Base-by-base conservation (phyloP, 2,113 vertebrate species). In the Scolopax mira region DNA sequence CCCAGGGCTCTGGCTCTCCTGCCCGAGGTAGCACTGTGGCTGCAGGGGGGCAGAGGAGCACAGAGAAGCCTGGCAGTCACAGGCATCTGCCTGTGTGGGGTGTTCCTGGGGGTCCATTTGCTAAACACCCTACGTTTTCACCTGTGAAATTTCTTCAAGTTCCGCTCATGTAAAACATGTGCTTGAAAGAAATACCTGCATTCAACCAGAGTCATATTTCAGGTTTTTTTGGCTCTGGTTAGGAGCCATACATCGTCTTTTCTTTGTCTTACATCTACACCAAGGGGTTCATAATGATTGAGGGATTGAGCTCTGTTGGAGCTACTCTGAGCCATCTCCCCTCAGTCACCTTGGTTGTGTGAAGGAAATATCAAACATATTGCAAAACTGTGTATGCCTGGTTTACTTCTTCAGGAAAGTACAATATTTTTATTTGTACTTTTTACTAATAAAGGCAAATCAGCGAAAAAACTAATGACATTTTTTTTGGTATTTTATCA, bases 401-500 rank as follows among this genome's bases (percentile, higher is more conserved):
- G 0, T 48, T 83, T 78, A 37, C 39, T 88, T 88, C 74, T 87
- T 89, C 35, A 49, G 3, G 2, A 52, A 80, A 84, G 33, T 83
- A 64, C 88, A 80, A 24, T 27, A 60, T 70, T 78, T 88, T 73
- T 74, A 71, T 89, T 95, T 90, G 51, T 90, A 71, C 71, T 79
- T 93, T 39, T 80, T 94, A 46, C 13, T 49, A 90, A 61, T 93
- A 75, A 93, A 88, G 57, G 44, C 35, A 35, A 90, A 89, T 51
- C 5, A 17, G 33, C 22, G n/a, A n/a, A 88, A 87, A 88, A 85
- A 35, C 33, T 18, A 66, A 49, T 71, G 6, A 35, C 7, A 42
- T 2, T 60, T 41, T 52, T 73, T 57, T 65, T 33, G 12, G 12
- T 46, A n/a, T 75, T 91, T 83, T 64, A 13, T 57, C 73, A 78